Evolutionary conservation across 2,797 vertebrate genomes (phyloP).

Genomic region (Rhabdophis nuchalis): DNA sequence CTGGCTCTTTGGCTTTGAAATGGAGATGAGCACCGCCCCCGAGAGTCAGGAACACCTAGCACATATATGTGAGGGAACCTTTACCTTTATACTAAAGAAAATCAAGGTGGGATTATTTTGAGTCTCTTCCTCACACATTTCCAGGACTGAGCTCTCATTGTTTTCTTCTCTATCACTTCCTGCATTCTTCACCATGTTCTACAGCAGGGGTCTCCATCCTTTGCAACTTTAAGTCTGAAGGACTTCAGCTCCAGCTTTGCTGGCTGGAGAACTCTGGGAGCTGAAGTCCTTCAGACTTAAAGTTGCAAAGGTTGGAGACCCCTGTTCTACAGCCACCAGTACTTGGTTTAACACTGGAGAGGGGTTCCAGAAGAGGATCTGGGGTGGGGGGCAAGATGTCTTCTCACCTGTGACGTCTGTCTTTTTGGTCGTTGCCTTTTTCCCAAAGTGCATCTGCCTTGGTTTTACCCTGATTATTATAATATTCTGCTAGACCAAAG

Average conservation of each 20-base stretch:
- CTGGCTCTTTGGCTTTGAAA: too few species aligned
- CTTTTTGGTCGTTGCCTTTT: neutral
- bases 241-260: too few species aligned
- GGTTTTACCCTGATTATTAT: neutral
- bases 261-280: too few species aligned
- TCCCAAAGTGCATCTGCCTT: neutral
- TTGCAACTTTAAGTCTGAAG: too few species aligned
- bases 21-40: too few species aligned
- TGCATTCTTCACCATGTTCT: neutral
- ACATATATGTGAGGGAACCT: too few species aligned
- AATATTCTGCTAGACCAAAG: neutral
- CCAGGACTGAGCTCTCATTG: neutral
- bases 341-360: neutral
- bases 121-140: neutral
- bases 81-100: neutral
- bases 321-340: neutral
- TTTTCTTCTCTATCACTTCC: neutral
- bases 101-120: neutral
- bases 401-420: neutral
- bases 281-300: too few species aligned
- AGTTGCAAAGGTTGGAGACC: too few species aligned
- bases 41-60: too few species aligned
- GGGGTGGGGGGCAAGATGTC: fast-evolving
- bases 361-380: neutral
- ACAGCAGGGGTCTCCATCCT: too few species aligned